These are phyloP conservation scores for Dicyrtoma fusca DNA, from an alignment of 2,888 invertebrate genomes.

Conservation along the genomic window DNA sequence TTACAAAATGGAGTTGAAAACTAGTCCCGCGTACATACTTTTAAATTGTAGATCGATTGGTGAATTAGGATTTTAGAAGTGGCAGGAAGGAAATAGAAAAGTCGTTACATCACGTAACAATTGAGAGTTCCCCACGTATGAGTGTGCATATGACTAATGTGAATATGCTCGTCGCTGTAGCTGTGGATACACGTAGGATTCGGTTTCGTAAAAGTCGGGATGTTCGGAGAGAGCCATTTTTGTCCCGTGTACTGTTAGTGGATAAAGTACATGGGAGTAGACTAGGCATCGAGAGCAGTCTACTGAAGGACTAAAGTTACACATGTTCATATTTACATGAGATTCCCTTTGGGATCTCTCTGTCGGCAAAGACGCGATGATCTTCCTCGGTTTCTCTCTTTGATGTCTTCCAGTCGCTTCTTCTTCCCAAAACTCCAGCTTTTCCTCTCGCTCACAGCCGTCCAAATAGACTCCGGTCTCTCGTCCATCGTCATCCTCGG, in stretches of 20 bases:
- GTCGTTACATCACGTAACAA: no score
- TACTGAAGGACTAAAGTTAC: constrained; percentile 13
- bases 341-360: constrained; percentile 29
- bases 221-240: not conserved
- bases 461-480: no score
- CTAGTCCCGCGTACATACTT: no score
- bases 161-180: no score
- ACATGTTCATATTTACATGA: constrained; percentile 35
- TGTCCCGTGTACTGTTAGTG: not conserved
- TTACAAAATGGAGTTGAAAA: no score
- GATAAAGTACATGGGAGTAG: not conserved
- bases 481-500: not conserved
- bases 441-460: not conserved
- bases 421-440: not conserved
- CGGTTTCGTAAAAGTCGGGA: not conserved
- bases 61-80: no score
- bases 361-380: constrained; percentile 29
- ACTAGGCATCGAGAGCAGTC: not conserved
- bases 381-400: constrained; percentile 21
- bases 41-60: no score
- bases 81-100: no score
- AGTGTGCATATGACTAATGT: no score
- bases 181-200: no score
- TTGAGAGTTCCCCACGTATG: no score
- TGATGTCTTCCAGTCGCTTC: constrained; percentile 30